Conservation (phyloP, 2,113 vertebrate species). For the Microcebus griseorufus region DNA sequence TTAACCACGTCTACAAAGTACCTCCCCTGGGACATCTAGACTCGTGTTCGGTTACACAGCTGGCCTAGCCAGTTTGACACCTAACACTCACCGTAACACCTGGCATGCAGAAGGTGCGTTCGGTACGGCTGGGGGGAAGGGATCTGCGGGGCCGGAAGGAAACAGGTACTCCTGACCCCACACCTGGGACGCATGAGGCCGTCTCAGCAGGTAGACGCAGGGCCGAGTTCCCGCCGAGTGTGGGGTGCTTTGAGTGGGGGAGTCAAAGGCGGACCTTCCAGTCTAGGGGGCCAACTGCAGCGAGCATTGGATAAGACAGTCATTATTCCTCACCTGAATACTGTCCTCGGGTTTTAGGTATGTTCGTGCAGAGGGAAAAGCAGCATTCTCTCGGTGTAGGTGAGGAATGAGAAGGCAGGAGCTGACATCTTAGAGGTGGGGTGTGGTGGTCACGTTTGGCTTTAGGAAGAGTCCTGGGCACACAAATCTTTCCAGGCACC, state of each 20-base stretch:
- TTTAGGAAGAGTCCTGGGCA: not conserved
- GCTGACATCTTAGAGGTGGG: accelerated
- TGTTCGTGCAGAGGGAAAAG: not conserved
- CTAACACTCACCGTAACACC: not conserved
- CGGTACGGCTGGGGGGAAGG: not conserved
- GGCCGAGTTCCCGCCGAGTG: accelerated
- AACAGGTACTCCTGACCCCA: not conserved
- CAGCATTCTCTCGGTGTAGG: not conserved
- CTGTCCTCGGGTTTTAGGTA: accelerated
- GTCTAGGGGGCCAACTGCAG: accelerated
- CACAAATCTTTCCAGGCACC: not conserved
- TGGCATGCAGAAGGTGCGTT: slow-evolving; percentile 47
- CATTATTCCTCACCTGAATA: accelerated
- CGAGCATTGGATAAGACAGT: accelerated
- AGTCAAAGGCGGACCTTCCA: not conserved
- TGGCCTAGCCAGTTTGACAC: not conserved
- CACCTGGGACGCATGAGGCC: accelerated
- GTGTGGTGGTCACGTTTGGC: not conserved
- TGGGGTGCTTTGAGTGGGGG: accelerated
- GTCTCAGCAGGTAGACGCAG: accelerated
- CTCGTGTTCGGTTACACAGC: not conserved
- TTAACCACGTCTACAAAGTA: accelerated
- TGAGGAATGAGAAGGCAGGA: not conserved
- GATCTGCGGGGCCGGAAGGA: not conserved
- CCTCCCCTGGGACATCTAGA: not conserved